Evolutionary conservation across 2,888 invertebrate genomes (phyloP).

Genomic region (Anaspis maculata): DNA sequence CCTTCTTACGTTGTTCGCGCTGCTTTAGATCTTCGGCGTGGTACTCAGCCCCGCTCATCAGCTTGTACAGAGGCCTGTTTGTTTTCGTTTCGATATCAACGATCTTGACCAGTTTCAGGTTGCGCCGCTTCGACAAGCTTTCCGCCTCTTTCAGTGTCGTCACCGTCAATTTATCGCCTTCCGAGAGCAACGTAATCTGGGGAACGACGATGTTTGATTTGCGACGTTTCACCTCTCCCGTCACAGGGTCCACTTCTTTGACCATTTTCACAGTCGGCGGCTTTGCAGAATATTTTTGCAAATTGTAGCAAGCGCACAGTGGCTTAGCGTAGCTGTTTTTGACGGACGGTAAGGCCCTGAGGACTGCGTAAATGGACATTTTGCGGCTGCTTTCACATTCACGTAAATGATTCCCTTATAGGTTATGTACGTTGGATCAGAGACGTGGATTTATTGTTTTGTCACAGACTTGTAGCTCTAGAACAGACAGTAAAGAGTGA

Average conservation of each 20-base stretch:
- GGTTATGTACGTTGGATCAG: no score
- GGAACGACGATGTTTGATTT: constrained; percentile 36
- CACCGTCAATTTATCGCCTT: constrained; percentile 49
- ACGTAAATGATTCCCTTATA: no score
- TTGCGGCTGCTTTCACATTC: no score
- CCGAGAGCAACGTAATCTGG: constrained; percentile 59
- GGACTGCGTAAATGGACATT: background rate
- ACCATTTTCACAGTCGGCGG: constrained; percentile 8
- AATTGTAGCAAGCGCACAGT: background rate
- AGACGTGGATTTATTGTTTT: no score
- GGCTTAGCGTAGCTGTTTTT: background rate
- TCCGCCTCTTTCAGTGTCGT: constrained; percentile 61
- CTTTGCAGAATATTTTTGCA: constrained; percentile 6
- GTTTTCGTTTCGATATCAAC: constrained; percentile 60
- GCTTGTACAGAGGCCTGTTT: constrained; percentile 58
- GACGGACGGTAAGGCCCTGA: background rate
- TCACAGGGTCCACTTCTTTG: constrained; percentile 10
- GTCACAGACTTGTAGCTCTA: no score
- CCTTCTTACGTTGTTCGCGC: constrained; percentile 45
- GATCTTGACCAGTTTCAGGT: constrained; percentile 61
- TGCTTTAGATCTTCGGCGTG: constrained; percentile 52
- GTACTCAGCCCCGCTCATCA: constrained; percentile 60
- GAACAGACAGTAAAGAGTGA: no score
- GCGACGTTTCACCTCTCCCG: constrained; percentile 24
- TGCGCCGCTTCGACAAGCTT: constrained; percentile 57